phyloP scores from a whole-genome alignment of 2,113 vertebrate genomes.

The Mustela lutreola region DNA sequence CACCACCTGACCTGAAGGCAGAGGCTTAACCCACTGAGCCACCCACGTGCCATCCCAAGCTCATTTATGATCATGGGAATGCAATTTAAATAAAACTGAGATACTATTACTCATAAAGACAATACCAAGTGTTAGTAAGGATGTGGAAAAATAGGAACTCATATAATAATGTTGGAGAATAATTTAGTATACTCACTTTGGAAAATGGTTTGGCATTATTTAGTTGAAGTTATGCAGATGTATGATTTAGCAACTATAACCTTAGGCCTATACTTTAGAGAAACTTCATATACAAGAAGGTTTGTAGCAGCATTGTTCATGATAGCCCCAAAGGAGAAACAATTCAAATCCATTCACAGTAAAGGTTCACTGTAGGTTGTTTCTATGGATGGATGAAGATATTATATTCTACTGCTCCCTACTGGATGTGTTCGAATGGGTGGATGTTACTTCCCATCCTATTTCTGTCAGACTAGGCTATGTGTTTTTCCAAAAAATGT shows the following conservation, averaged over 20 bases:
- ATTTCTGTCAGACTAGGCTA: not conserved
- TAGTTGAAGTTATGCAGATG: not conserved
- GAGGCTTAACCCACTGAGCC: no score
- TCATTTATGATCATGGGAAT: not conserved
- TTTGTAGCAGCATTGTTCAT: not conserved
- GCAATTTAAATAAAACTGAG: not conserved
- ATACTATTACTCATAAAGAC: not conserved
- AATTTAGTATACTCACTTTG: not conserved
- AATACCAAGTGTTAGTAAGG: not conserved
- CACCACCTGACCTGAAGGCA: no score
- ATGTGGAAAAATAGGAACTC: not conserved
- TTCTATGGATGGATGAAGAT: not conserved
- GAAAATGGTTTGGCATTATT: not conserved
- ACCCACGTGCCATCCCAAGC: not conserved
- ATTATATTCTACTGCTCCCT: not conserved
- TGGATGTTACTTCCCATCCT: not conserved
- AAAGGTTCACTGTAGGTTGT: not conserved
- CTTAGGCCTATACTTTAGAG: not conserved
- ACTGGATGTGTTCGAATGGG: not conserved
- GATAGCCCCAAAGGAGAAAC: not conserved
- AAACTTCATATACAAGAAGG: not conserved
- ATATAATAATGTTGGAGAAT: not conserved
- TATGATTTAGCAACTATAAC: not conserved
- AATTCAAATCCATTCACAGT: not conserved
- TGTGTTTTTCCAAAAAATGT: not conserved